phyloP scores from a whole-genome alignment of 2,888 invertebrate genomes.

The Mantis religiosa region DNA sequence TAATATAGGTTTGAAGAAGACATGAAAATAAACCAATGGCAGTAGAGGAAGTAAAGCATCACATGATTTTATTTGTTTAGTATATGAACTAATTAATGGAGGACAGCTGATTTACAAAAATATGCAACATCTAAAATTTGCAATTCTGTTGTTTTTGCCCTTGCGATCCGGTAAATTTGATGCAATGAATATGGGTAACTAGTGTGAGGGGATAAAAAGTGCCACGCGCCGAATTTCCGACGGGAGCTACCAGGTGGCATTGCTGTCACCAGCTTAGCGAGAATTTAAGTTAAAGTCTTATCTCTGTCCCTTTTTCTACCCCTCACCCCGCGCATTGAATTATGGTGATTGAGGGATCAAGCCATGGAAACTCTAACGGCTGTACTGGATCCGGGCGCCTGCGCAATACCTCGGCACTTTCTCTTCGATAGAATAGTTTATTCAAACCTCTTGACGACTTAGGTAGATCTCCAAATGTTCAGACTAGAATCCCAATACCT shows the following conservation, averaged over 20 bases:
- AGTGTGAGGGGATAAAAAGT: not conserved
- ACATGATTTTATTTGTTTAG: too few relatives aligned
- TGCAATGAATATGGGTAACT: not conserved
- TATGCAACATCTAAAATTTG: not conserved
- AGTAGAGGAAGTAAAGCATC: too few relatives aligned
- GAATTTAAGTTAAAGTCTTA: constrained; percentile 16
- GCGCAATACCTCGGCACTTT: not conserved
- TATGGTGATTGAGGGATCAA: constrained; percentile 14
- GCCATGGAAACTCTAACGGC: not conserved
- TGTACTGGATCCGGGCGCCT: not conserved
- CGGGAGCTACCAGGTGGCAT: constrained; percentile 18
- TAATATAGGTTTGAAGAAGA: too few relatives aligned
- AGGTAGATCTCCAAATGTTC: not conserved
- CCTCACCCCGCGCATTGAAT: constrained; percentile 4
- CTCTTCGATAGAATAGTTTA: not conserved
- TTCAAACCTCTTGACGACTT: not conserved
- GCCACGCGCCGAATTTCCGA: constrained; percentile 11
- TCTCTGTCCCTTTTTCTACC: not conserved
- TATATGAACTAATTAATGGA: too few relatives aligned
- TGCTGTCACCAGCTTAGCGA: constrained; percentile 13
- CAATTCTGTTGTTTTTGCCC: not conserved
- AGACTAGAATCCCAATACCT: not conserved
- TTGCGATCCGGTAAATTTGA: not conserved
- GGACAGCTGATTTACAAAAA: too few relatives aligned
- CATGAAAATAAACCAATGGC: too few relatives aligned